These are phyloP conservation scores for Cantharis lateralis DNA, from an alignment of 2,888 invertebrate genomes.

Conservation along the genomic window DNA sequence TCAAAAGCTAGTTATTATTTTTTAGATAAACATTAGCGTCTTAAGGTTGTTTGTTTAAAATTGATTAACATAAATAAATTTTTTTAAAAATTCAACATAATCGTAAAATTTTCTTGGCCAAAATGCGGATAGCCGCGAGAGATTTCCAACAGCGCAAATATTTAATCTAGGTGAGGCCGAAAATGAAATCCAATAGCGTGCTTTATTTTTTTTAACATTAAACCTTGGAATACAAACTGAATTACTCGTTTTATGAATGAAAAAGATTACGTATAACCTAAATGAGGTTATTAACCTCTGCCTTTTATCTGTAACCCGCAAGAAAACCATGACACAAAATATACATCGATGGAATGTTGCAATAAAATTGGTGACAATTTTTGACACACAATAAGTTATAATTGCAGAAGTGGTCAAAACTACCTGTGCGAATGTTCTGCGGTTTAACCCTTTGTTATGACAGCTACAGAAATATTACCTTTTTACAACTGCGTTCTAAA, in stretches of 20 bases:
- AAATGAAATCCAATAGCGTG: neutral
- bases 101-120: neutral
- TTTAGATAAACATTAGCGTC: neutral
- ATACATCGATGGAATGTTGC: neutral
- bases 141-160: neutral
- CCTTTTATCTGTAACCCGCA: slow-evolving; percentile 9
- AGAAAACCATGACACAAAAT: neutral
- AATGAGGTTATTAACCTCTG: slow-evolving; percentile 28
- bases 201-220: neutral
- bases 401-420: neutral
- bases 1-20: neutral
- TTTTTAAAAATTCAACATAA: neutral
- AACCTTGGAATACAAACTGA: slow-evolving; percentile 3
- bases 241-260: slow-evolving; percentile 26
- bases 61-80: neutral
- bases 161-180: neutral
- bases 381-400: neutral
- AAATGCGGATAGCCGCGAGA: neutral
- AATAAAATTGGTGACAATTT: neutral
- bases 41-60: neutral
- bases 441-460: neutral
- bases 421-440: neutral
- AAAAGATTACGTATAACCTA: slow-evolving; percentile 22
- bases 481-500: slow-evolving; percentile 27
- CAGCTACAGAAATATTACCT: slow-evolving; percentile 11